Evolutionary conservation across 2,113 vertebrate species (phyloP), one percentile per base, ranked within the genome.

Genomic region (Lophochroa leadbeateri): DNA sequence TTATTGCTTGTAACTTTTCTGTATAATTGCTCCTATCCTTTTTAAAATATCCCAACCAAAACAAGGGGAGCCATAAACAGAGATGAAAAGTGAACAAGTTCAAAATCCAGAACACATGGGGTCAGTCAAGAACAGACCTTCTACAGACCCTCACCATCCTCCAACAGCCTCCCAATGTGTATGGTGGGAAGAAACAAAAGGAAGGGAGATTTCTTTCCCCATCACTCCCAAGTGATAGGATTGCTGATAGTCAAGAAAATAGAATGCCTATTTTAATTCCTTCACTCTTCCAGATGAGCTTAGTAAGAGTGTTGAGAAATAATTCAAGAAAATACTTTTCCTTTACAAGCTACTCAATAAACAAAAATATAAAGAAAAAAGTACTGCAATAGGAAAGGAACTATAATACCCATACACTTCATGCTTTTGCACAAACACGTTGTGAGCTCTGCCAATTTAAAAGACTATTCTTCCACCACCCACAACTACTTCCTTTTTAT

Each of bases 401-500:
- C 46, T 44, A 7, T 81, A 82, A 72, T 84, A 84, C 25, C 27
- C 39, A 41, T 82, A 44, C 29, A 89, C 37, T 92, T 94, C 43
- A 86, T 71, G 53, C 55, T 71, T 82, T 93, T 92, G 84, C 78
- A 86, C 41, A 79, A 96, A 96, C 92, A 95, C 52, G 76, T 44
- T 76, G 57, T 55, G 96, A 87, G 71, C 77, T 61, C 49, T 94
- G 79, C 81, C 97, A 97, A 92, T 93, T 96, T 97, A 82, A 69
- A 86, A 96, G 81, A 55, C 69, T 94, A 71, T 95, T 96, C 86
- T 95, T 94, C 91, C 43, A 94, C 97, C 96, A 96, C 97, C 97
- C 95, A 97, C 97, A 89, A 97, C 46, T 95, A 97, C 94, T 95
- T 96, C 97, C 97, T 97, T 97, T 98, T 98, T 95, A 98, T 97